phyloP scores from a whole-genome alignment of 2,113 vertebrate species.

The Elgaria multicarinata region DNA sequence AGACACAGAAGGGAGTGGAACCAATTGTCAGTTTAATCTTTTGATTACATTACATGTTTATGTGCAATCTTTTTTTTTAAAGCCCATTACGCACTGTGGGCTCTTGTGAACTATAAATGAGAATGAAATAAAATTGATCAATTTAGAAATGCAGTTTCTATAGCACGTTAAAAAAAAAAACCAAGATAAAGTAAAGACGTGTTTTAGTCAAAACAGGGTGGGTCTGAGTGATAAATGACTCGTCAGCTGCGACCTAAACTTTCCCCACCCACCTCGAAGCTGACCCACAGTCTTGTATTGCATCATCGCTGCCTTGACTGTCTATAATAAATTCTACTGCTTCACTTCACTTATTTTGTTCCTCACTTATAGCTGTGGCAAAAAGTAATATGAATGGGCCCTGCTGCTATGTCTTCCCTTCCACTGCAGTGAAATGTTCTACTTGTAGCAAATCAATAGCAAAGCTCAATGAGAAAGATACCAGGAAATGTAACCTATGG shows the following conservation, averaged over 20 bases:
- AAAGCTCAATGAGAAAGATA: neutral
- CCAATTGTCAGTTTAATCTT: too few species aligned
- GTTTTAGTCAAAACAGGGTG: constrained; percentile 23
- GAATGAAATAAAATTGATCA: too few species aligned
- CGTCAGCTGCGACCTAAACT: neutral
- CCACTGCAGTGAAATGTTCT: neutral
- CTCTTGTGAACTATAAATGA: too few species aligned
- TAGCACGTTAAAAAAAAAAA: too few species aligned
- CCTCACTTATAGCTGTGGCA: rapidly evolving
- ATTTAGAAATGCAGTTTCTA: too few species aligned
- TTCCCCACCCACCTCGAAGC: neutral
- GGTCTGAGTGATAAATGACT: constrained; percentile 33
- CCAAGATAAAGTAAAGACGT: too few species aligned
- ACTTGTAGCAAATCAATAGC: neutral
- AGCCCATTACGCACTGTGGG: too few species aligned
- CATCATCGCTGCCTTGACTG: neutral
- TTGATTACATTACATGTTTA: too few species aligned
- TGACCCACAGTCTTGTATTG: constrained; percentile 35
- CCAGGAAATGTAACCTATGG: neutral
- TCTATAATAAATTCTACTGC: constrained; percentile 7
- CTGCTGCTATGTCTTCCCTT: neutral
- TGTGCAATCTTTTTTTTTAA: too few species aligned
- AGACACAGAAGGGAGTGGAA: too few species aligned
- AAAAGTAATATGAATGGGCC: constrained; percentile 17
- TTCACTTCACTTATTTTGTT: constrained; percentile 20